Conservation (phyloP, 1,140 invertebrate genomes). For the Caenorhabditis briggsae region DNA sequence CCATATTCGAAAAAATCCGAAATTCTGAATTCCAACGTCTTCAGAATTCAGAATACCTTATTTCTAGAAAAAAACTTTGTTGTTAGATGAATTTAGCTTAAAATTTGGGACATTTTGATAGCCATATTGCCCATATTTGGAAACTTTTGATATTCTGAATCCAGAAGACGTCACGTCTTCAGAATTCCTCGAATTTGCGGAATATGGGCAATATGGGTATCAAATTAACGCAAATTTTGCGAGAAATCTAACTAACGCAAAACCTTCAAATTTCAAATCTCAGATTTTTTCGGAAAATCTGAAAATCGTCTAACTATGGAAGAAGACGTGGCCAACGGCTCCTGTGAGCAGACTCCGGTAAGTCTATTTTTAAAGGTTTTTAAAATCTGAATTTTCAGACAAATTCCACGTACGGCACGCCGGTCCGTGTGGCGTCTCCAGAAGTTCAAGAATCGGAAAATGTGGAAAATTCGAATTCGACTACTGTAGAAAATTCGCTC, state of each 20-base stretch:
- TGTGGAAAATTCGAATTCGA: neutral
- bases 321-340: neutral
- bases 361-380: neutral
- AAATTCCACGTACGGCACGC: slow-evolving; percentile 14
- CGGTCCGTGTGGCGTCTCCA: slow-evolving; percentile 15
- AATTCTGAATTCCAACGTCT: too few species aligned
- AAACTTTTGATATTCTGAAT: too few species aligned
- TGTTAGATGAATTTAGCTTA: too few species aligned
- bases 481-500: slow-evolving; percentile 8
- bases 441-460: neutral
- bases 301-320: neutral
- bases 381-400: slow-evolving; percentile 3
- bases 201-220: neutral
- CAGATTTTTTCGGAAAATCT: neutral
- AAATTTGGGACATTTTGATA: too few species aligned
- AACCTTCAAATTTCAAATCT: too few species aligned
- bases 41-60: too few species aligned
- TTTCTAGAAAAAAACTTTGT: too few species aligned
- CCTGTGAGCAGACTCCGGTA: slow-evolving; percentile 33
- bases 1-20: too few species aligned
- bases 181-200: too few species aligned
- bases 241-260: neutral
- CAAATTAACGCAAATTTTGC: neutral
- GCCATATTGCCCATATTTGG: too few species aligned
- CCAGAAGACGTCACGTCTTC: too few species aligned